phyloP scores from a whole-genome alignment of 2,888 invertebrate genomes.

The Patella depressa region DNA sequence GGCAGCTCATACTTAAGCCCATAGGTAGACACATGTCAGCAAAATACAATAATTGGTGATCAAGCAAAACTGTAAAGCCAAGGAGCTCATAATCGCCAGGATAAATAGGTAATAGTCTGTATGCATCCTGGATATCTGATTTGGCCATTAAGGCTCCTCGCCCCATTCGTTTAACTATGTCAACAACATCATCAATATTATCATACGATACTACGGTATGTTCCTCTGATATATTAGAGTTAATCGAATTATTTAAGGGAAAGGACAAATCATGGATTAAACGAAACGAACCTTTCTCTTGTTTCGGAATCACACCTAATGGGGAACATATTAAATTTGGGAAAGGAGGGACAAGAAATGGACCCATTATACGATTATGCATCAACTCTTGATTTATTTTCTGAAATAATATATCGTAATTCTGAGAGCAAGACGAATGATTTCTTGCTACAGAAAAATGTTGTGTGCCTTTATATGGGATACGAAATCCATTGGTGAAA shows the following conservation, averaged over 20 bases:
- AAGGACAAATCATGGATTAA: neutral
- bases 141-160: no score
- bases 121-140: no score
- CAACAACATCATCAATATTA: no score
- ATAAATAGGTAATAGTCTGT: no score
- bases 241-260: neutral
- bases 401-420: neutral
- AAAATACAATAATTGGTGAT: neutral
- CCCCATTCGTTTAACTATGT: no score
- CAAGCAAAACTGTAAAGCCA: neutral
- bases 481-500: neutral
- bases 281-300: neutral
- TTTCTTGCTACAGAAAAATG: neutral
- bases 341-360: neutral
- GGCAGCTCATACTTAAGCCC: slow-evolving; percentile 9
- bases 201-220: no score
- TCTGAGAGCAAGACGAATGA: neutral
- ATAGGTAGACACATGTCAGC: slow-evolving; percentile 12
- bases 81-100: no score
- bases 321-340: neutral
- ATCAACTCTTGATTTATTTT: neutral
- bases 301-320: neutral
- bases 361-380: neutral
- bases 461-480: neutral
- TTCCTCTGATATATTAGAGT: no score